Evolutionary conservation across 2,113 vertebrate genomes (phyloP), one percentile per base, ranked within the genome.

Genomic region (Brachyistius frenatus): DNA sequence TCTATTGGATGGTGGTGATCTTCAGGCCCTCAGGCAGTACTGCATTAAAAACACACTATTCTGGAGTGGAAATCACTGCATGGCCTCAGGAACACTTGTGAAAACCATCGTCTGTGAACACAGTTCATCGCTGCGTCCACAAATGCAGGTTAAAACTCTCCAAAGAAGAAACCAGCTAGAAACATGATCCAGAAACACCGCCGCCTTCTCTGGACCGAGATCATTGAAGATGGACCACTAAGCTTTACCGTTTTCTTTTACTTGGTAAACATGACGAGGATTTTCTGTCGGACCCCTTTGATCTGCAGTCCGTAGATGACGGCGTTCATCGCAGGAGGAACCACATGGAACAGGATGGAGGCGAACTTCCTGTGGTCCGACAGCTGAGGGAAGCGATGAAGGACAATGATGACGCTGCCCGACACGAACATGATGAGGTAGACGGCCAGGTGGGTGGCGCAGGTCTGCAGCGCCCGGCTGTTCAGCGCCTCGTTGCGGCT

Each of bases 401-500:
- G 16, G 13, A 52, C n/a, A 14, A 52, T 52, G 11, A 16, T 14
- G 15, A 16, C 7, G 49, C 16, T n/a, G 15, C 15, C 16, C 16
- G 62, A 66, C 23, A 67, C 1, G 0, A 92, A 11, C 13, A 92
- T 35, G 47, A 94, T 41, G 30, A 92, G 0, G n/a, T 89, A 92
- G 2, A 90, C 68, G 0, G 76, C 31, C 30, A 94, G 73, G 56
- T 94, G 93, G 0, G 89, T 82, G 50, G 73, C 32, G 8, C 91
- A 94, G 16, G 93, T 93, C 71, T 92, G 86, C 47, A 93, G 16
- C 0, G 91, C 92, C 7, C 58, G 71, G 50, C 56, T 70, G 61
- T 89, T 92, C 30, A 86, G 5, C 0, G 7, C 2, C 52, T 58
- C 74, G 84, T 60, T 89, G 5, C 49, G 84, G 6, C 58, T 80